Base-by-base conservation (phyloP, 92 coral and sea anemone genomes). In the Zoanthus sociatus region DNA sequence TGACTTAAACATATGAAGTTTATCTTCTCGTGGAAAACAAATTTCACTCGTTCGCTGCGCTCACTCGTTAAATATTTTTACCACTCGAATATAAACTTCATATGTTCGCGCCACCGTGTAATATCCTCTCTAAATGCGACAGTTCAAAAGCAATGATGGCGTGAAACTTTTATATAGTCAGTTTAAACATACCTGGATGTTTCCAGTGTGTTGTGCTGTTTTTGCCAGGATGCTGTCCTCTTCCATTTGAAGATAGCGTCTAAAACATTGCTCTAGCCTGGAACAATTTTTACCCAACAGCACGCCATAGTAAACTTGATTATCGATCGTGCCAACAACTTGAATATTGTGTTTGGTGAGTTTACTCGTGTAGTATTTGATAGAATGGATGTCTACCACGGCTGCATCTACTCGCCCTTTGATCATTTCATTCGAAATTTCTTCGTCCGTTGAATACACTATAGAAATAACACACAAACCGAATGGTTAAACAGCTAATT, bases 311-410 rank as follows among this genome's bases (percentile, higher is more conserved):
- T 83, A 79, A 60, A 93, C 87, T n/a, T 89, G 90, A 15, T 89
- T 97, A 51, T 47, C 91, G 9, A 97, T 83, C 7, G 95, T 90
- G 33, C 91, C 92, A 2, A 90, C 95, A 9, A 84, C 92, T 78
- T 83, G 83, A 16, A 95, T 92, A 72, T 94, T 94, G 79, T 95
- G 92, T 63, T 90, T 79, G 17, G 88, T 87, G n/a, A 96, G 87
- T 6, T 73, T 51, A 55, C 82, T 73, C 12, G 91, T 84, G 69
- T 91, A 90, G 61, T 93, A 89, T 78, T 92, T 92, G 18, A 97
- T 87, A 16, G 95, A 92, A 63, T 97, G 96, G 7, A 96, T 92
- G 77, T 97, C 98, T 46, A 95, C 89, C 26, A 97, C 71, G 45
- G 98, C 96, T 3, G 93, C 98, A 16, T 90, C 94, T 9, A 97